Evolutionary conservation across 2,797 vertebrate species (phyloP).

Genomic region (Capromys pilorides): DNA sequence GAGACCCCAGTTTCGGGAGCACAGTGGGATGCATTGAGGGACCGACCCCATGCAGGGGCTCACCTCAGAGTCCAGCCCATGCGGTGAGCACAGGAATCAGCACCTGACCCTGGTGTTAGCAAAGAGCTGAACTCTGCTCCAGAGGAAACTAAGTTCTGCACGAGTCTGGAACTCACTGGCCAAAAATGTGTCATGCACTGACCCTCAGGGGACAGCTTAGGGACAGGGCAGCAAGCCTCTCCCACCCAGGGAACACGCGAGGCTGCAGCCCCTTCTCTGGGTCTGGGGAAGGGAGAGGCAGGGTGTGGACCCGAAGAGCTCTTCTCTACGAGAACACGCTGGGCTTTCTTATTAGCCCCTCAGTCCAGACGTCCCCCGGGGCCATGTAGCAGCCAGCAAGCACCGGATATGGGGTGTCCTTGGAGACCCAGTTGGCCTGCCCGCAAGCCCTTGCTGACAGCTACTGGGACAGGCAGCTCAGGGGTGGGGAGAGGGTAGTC

Average conservation of each 20-base stretch:
- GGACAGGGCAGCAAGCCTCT: not conserved
- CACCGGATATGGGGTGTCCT: not conserved
- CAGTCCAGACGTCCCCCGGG: conserved; percentile 28
- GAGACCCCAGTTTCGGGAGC: not conserved
- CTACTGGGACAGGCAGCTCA: not conserved
- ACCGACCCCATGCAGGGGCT: not conserved
- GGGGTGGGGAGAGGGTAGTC: not conserved
- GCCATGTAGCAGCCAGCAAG: not conserved
- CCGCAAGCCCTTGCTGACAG: not conserved
- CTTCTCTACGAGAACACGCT: conserved; percentile 22
- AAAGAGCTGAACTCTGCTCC: not conserved
- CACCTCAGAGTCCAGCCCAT: not conserved
- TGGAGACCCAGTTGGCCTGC: not conserved
- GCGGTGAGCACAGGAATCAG: not conserved
- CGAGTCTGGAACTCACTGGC: conserved; percentile 62
- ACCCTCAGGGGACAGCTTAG: not conserved
- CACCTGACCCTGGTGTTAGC: conserved; percentile 13
- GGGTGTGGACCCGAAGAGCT: not conserved
- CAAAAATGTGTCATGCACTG: conserved; percentile 55
- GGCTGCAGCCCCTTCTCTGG: not conserved
- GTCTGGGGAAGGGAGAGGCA: not conserved
- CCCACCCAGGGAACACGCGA: conserved; percentile 24
- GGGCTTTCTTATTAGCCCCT: not conserved
- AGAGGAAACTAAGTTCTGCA: conserved; percentile 53
- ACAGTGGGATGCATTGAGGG: not conserved